Evolutionary conservation across 2,113 vertebrate species (phyloP), one percentile per base, ranked within the genome.

Genomic region (Noturus placidus): DNA sequence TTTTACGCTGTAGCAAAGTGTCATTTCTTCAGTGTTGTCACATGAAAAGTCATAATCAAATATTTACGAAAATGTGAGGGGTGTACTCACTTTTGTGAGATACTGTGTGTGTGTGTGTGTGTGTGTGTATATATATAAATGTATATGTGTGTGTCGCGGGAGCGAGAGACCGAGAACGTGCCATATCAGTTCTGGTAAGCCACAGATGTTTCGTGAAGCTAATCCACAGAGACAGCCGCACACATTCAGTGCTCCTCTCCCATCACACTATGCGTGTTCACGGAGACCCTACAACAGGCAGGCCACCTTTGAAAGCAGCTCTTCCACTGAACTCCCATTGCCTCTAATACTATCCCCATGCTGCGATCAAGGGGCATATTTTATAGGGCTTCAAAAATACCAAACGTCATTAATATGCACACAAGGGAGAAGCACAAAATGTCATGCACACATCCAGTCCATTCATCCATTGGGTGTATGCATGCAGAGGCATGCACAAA

Each of bases 401-500:
- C 91, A 92, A 83, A 77, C 83, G 83, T 90, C 91, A 91, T 92
- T 92, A 92, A 92, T 91, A 92, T 92, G 90, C 90, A 92, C 89
- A 90, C 88, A 86, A 88, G 90, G 90, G 90, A 91, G 82, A 85
- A n/a, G 84, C 79, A 86, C 76, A 38, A 93, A 93, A 93, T 93
- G 91, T 91, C 91, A 93, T 59, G 77, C 91, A 91, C 90, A 91
- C 89, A 89, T 88, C 84, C 86, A 90, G 91, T 90, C 88, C 87
- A 87, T 89, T 91, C 88, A 85, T 85, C 90, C 90, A 87, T 85
- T 87, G 86, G 83, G 87, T 74, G 10, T 83, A 20, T 42, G 57
- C 57, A 81, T 17, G 11, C 30, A 86, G 84, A 76, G 61, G 61
- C 82, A 83, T 61, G 82, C 77, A 88, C 70, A 83, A 87, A 90